A percentile compares a stretch with the other conserved stretches of the same genome.
phyloP scores from a whole-genome alignment of 2,888 invertebrate genomes.

The Latheticus oryzae region DNA sequence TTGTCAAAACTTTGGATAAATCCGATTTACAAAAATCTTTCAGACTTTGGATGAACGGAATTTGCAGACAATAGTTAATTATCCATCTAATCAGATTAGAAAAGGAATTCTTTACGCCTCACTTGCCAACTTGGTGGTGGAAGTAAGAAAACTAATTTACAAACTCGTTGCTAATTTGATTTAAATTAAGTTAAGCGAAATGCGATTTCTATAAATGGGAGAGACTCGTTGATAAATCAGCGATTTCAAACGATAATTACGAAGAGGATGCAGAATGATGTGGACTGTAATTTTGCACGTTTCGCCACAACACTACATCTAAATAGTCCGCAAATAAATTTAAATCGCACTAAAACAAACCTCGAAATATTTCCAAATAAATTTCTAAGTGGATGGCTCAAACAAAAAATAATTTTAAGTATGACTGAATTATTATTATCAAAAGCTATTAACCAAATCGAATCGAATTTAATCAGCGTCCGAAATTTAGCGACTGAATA shows the following conservation, averaged over 20 bases:
- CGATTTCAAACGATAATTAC: conserved; percentile 47
- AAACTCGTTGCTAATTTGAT: conserved; percentile 63
- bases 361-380: too few relatives aligned
- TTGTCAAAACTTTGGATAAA: conserved; percentile 3
- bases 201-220: conserved; percentile 53
- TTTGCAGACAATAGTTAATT: conserved; percentile 63
- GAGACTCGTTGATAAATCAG: conserved; percentile 47
- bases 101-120: conserved; percentile 61
- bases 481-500: conserved; percentile 39
- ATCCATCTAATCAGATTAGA: conserved; percentile 62
- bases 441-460: conserved; percentile 18
- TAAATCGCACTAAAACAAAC: too few relatives aligned
- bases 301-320: conserved; percentile 14
- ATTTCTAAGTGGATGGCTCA: too few relatives aligned
- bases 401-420: too few relatives aligned
- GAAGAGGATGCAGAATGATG: conserved; percentile 27
- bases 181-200: conserved; percentile 62
- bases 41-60: conserved; percentile 25
- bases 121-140: conserved; percentile 51
- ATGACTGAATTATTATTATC: background rate
- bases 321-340: conserved; percentile 9
- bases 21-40: conserved; percentile 35
- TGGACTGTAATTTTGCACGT: conserved; percentile 29
- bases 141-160: conserved; percentile 63
- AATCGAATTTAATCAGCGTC: conserved; percentile 26